Evolutionary conservation across 2,113 vertebrate species (phyloP).

Genomic region (Dipodomys spectabilis): DNA sequence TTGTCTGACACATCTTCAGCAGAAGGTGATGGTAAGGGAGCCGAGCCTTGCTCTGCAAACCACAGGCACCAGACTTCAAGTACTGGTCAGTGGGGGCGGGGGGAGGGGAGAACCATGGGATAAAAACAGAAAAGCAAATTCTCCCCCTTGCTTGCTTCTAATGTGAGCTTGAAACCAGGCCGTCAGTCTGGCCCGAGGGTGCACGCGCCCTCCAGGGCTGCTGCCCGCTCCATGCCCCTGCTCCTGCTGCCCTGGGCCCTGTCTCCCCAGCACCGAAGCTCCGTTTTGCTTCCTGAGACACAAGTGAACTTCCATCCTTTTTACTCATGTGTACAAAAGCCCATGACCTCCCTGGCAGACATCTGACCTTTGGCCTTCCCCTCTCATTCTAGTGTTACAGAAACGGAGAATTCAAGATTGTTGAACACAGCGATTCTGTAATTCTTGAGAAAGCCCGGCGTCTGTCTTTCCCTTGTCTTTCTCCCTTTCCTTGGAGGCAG

Average conservation of each 20-base stretch:
- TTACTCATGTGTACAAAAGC: neutral
- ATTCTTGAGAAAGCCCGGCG: neutral
- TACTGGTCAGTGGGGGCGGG: neutral
- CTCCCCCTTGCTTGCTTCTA: neutral
- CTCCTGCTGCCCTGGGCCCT: neutral
- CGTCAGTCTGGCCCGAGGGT: no score
- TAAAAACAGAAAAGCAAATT: neutral
- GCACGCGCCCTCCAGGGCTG: no score
- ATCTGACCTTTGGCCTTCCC: slow-evolving; percentile 39
- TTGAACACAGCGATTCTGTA: neutral
- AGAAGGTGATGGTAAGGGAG: neutral
- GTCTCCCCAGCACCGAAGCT: neutral
- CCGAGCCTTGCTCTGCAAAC: neutral
- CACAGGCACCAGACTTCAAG: neutral
- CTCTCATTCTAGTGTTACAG: neutral
- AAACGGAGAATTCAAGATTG: neutral
- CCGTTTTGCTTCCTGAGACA: slow-evolving; percentile 6
- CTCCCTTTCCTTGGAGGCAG: neutral
- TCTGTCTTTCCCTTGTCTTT: neutral
- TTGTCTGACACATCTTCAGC: neutral
- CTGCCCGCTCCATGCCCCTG: no score
- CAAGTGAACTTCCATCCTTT: slow-evolving; percentile 32
- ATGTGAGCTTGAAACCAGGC: neutral
- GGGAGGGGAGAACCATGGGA: neutral
- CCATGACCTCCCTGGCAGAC: neutral